Evolutionary conservation across 2,888 invertebrate genomes (phyloP).

Genomic region (Myopa tessellatipennis): DNA sequence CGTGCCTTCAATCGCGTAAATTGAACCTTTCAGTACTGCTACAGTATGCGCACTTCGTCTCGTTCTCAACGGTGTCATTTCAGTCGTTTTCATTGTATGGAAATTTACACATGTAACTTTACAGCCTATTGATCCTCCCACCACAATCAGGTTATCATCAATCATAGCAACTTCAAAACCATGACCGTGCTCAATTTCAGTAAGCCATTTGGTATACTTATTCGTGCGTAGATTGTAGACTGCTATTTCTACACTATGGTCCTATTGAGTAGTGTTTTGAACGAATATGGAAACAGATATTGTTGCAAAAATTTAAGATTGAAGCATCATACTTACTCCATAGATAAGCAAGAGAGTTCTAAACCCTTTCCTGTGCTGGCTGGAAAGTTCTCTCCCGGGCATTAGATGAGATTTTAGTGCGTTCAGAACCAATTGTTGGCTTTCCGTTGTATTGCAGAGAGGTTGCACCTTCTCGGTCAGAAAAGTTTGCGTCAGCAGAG

Average conservation of each 20-base stretch:
- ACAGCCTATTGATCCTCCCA: background rate
- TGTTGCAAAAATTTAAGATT: background rate
- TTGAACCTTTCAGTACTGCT: background rate
- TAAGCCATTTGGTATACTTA: background rate
- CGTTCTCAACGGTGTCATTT: background rate
- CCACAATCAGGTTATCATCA: background rate
- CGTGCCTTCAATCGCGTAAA: background rate
- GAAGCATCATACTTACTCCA: background rate
- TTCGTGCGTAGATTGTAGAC: background rate
- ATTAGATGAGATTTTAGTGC: background rate
- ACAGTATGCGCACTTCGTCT: background rate
- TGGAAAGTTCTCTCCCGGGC: background rate
- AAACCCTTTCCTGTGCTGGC: background rate
- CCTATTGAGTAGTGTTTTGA: background rate
- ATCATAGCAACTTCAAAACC: background rate
- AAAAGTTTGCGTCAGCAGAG: background rate
- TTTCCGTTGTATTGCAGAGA: background rate
- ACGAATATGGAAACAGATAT: too few species aligned
- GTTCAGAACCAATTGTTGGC: background rate
- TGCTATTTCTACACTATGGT: background rate
- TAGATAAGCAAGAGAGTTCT: background rate
- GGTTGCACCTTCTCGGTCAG: background rate
- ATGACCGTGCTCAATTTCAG: background rate
- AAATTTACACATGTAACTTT: background rate
- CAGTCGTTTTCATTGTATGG: background rate